These are phyloP conservation scores for Sinocyclocheilus maitianheensis DNA, from an alignment of 2,113 vertebrate genomes.

Conservation along the genomic window DNA sequence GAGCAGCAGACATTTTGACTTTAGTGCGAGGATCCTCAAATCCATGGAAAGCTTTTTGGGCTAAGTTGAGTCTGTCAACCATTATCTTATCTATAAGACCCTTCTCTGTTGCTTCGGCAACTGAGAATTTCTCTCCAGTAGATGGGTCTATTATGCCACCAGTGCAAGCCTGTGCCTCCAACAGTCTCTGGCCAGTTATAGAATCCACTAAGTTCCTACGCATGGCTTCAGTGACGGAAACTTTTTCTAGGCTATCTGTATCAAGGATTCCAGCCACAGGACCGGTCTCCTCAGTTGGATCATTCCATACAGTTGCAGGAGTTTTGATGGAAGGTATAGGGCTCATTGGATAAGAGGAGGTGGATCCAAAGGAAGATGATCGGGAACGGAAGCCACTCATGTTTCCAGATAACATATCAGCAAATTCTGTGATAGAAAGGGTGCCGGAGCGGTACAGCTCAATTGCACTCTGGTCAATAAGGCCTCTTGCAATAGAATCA, in stretches of 20 bases:
- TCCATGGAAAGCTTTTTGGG: conserved; percentile 94
- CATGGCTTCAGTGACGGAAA: conserved; percentile 94
- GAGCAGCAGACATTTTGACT: conserved; percentile 94
- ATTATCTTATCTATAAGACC: conserved; percentile 91
- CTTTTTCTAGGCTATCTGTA: conserved; percentile 94
- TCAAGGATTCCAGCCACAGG: conserved; percentile 95
- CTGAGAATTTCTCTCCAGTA: conserved; percentile 83
- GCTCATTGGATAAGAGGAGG: conserved; percentile 85
- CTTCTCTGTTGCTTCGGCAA: conserved; percentile 82
- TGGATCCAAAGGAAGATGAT: conserved; percentile 90
- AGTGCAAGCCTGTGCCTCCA: conserved; percentile 96
- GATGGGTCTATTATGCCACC: conserved; percentile 93
- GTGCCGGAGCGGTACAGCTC: conserved; percentile 91
- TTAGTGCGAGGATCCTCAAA: conserved; percentile 98
- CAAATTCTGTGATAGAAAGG: conserved; percentile 95
- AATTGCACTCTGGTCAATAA: conserved; percentile 88
- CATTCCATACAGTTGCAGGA: conserved; percentile 84
- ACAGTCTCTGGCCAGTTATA: conserved; percentile 90
- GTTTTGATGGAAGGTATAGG: conserved; percentile 79
- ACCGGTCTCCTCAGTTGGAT: conserved; percentile 87
- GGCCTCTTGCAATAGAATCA: conserved; percentile 85
- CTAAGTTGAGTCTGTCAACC: conserved; percentile 95
- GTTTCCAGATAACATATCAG: conserved; percentile 94
- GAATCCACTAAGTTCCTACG: conserved; percentile 92
- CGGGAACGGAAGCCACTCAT: conserved; percentile 88